phyloP scores from a whole-genome alignment of 1,140 invertebrate species.

The Drosophila sechellia region DNA sequence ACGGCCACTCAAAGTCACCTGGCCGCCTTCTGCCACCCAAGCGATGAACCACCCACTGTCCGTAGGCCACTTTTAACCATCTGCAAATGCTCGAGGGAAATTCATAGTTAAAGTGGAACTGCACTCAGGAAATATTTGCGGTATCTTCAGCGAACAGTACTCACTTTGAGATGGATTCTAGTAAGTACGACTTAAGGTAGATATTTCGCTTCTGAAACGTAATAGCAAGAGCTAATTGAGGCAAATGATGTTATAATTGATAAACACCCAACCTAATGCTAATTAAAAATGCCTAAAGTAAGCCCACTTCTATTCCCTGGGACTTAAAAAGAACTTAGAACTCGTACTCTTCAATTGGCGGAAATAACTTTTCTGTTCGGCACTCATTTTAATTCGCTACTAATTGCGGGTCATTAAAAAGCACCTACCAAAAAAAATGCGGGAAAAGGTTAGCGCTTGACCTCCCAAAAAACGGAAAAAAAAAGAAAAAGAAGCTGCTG shows the following conservation, averaged over 20 bases:
- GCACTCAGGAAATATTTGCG: background rate
- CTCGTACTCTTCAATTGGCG: background rate
- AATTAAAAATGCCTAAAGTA: background rate
- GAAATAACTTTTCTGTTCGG: background rate
- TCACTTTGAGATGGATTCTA: no score
- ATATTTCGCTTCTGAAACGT: no score
- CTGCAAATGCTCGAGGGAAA: slow-evolving; percentile 40
- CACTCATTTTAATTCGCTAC: slow-evolving; percentile 68
- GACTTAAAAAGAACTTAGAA: background rate
- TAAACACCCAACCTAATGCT: background rate
- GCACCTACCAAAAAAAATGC: slow-evolving; percentile 19
- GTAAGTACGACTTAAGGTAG: no score
- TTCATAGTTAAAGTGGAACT: background rate
- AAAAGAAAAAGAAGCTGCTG: slow-evolving; percentile 17
- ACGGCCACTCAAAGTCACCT: slow-evolving; percentile 46
- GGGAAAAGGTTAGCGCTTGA: slow-evolving; percentile 22
- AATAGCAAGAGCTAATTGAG: no score
- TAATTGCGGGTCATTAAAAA: slow-evolving; percentile 77
- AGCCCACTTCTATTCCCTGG: no score
- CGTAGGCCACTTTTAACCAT: background rate
- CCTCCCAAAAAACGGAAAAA: background rate
- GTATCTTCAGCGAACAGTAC: background rate
- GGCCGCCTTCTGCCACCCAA: background rate
- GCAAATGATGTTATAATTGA: background rate
- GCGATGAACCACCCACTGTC: background rate